Percentiles rank a stretch among this genome's conserved stretches.
Evolutionary conservation across 2,797 vertebrate species (phyloP).

Genomic region (Octomys mimax): DNA sequence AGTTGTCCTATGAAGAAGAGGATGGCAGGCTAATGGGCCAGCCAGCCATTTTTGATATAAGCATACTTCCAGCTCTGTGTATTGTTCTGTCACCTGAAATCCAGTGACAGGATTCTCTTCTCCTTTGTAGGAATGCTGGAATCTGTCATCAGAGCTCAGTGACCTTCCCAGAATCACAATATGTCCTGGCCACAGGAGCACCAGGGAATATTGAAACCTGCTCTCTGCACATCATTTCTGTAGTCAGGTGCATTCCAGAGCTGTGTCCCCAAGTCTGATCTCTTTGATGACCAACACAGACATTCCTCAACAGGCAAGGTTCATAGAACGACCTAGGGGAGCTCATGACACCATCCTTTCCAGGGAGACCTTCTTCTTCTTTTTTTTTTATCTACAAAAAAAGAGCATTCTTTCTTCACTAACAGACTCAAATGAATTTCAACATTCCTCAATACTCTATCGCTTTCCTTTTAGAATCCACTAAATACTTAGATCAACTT

Average conservation of each 20-base stretch:
- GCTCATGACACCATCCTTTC: rapidly evolving
- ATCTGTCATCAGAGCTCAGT: background rate
- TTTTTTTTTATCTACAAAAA: background rate
- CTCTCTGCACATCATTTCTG: background rate
- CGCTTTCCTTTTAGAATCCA: background rate
- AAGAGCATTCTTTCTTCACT: background rate
- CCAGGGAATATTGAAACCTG: background rate
- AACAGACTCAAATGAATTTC: background rate
- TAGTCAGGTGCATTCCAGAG: rapidly evolving
- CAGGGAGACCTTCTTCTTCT: no score
- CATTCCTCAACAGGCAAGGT: background rate
- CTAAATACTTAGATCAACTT: background rate
- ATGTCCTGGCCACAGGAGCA: background rate
- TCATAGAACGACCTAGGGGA: background rate
- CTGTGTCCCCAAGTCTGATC: no score
- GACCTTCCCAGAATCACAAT: background rate
- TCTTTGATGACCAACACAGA: background rate
- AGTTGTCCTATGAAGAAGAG: background rate
- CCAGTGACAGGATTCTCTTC: background rate
- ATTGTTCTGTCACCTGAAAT: background rate
- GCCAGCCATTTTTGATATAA: background rate
- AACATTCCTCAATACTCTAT: background rate
- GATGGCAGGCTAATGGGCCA: background rate
- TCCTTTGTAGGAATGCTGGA: background rate
- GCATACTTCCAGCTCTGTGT: background rate